Evolutionary conservation across 30 jellyfish, hydroid and myxozoan genomes (phyloP).

Genomic region (Clytia hemisphaerica): DNA sequence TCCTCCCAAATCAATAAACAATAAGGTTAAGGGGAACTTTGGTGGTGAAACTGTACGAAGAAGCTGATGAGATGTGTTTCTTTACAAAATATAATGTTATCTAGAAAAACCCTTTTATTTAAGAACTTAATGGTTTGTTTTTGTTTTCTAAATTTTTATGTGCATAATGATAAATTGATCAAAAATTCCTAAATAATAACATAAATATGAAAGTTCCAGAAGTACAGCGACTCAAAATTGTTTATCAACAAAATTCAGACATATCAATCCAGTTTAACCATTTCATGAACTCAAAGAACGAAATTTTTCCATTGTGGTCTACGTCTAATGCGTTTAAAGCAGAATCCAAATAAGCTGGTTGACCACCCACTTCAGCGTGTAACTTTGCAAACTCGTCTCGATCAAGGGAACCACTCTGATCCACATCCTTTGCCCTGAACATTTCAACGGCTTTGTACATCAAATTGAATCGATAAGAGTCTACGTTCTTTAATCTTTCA

Average conservation of each 20-base stretch:
- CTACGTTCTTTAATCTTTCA: slow-evolving; percentile 22
- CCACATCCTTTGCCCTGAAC: slow-evolving; percentile 24
- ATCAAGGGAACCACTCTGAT: slow-evolving; percentile 33
- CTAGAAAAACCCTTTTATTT: too few species aligned
- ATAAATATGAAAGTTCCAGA: too few species aligned
- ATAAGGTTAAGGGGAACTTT: too few species aligned
- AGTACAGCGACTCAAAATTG: too few species aligned
- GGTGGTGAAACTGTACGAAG: too few species aligned
- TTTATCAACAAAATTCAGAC: background rate
- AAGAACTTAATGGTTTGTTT: too few species aligned
- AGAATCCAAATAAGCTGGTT: slow-evolving; percentile 10
- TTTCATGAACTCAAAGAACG: slow-evolving; percentile 31
- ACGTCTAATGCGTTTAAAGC: slow-evolving; percentile 32
- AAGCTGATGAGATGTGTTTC: too few species aligned
- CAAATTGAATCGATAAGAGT: slow-evolving; percentile 12
- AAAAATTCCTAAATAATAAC: too few species aligned
- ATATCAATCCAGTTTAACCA: slow-evolving; percentile 46
- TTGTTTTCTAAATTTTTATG: too few species aligned
- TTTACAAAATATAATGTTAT: too few species aligned
- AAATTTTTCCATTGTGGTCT: slow-evolving; percentile 31
- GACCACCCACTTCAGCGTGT: slow-evolving; percentile 33
- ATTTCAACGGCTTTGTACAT: slow-evolving; percentile 38
- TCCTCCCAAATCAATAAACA: too few species aligned
- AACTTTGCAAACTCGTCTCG: slow-evolving; percentile 23
- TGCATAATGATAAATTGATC: too few species aligned